These are phyloP conservation scores for Esox masquinongy DNA, from an alignment of 2,797 vertebrate genomes.

Conservation along the genomic window DNA sequence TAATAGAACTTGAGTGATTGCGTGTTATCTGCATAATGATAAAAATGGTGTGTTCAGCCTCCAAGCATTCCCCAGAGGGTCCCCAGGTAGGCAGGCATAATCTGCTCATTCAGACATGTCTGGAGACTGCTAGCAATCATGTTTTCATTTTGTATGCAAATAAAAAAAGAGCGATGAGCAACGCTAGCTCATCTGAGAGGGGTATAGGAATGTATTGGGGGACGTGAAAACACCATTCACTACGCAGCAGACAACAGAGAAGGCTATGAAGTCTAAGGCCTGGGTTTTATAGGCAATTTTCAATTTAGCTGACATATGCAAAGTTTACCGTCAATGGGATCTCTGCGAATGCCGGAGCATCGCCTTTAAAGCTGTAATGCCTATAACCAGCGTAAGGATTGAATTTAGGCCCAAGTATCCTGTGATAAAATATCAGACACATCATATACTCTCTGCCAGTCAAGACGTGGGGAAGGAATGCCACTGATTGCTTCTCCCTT, in stretches of 20 bases:
- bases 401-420: neutral
- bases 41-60: slow-evolving; percentile 47
- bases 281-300: no score
- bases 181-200: slow-evolving; percentile 17
- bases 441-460: neutral
- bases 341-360: no score
- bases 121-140: slow-evolving; percentile 7
- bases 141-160: slow-evolving; percentile 23
- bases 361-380: no score
- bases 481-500: slow-evolving; percentile 40
- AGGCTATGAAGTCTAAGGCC: neutral
- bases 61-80: slow-evolving; percentile 31
- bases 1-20: slow-evolving; percentile 48
- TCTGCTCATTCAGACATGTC: slow-evolving; percentile 22
- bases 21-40: slow-evolving; percentile 50
- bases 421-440: slow-evolving; percentile 33
- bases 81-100: slow-evolving; percentile 29
- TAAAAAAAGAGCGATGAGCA: slow-evolving; percentile 13
- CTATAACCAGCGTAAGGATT: no score
- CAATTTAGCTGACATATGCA: no score
- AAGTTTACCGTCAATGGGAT: no score
- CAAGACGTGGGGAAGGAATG: slow-evolving; percentile 25
- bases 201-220: slow-evolving; percentile 19
- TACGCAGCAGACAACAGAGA: slow-evolving; percentile 13
- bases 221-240: slow-evolving; percentile 12